Conservation (phyloP, 2,797 vertebrate genomes). For the Picus viridis region DNA sequence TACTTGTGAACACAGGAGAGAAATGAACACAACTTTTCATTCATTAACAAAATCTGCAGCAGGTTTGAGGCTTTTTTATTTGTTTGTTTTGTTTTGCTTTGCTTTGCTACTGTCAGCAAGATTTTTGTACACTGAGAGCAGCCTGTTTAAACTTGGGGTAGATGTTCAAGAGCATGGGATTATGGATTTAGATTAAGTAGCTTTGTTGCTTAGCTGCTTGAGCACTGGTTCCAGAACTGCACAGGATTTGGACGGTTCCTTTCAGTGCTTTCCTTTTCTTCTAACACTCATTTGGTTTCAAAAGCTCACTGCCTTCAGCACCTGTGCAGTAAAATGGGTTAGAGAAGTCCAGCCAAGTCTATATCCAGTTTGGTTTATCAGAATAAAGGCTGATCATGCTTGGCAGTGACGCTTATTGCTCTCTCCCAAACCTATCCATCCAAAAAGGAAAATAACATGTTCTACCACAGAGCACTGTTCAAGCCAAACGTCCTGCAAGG, state of each 20-base stretch:
- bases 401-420: not conserved
- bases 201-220: not conserved
- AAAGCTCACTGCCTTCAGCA: not conserved
- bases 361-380: not conserved
- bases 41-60: constrained; percentile 13
- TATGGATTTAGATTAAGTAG: not conserved
- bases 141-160: not conserved
- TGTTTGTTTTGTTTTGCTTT: too few relatives aligned
- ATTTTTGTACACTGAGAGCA: not conserved
- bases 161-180: not conserved
- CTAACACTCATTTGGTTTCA: not conserved
- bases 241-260: not conserved
- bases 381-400: not conserved
- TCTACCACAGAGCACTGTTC: not conserved
- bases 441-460: not conserved
- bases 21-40: constrained; percentile 17
- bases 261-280: not conserved
- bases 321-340: not conserved
- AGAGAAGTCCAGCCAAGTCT: not conserved
- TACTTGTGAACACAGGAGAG: not conserved
- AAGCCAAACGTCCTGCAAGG: not conserved
- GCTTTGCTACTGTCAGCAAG: not conserved
- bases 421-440: not conserved
- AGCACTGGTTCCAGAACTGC: not conserved
- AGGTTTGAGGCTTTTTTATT: not conserved